Percentiles rank a stretch among this genome's conserved stretches.
These are phyloP conservation scores for Montipora capitata DNA, from an alignment of 92 coral and sea anemone genomes.

Conservation along the genomic window DNA sequence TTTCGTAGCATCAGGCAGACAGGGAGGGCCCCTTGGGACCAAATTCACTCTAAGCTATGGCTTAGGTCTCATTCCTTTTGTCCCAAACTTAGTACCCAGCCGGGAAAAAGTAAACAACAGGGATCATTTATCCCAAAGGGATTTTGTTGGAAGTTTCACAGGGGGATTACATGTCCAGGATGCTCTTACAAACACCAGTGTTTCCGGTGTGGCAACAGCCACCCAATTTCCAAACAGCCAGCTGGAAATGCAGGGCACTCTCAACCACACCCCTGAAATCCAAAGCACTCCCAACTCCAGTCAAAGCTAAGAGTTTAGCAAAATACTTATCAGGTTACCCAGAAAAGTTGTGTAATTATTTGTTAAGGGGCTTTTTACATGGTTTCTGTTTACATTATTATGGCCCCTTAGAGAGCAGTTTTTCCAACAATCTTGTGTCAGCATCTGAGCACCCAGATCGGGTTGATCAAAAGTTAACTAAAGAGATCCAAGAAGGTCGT, in stretches of 20 bases:
- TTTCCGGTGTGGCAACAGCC: slow-evolving; percentile 18
- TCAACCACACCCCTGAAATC: not conserved
- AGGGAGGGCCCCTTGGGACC: slow-evolving; percentile 36
- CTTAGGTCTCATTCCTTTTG: slow-evolving; percentile 45
- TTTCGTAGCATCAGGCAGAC: slow-evolving; percentile 36
- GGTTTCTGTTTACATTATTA: slow-evolving; percentile 53
- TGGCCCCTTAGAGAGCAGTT: slow-evolving; percentile 20
- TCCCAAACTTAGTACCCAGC: not conserved
- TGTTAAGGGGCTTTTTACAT: slow-evolving; percentile 47
- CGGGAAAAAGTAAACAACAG: slow-evolving; percentile 8
- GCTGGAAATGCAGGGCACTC: not conserved
- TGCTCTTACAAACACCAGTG: slow-evolving; percentile 41
- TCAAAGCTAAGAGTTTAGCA: slow-evolving; percentile 24
- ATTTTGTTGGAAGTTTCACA: slow-evolving; percentile 20
- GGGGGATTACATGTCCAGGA: slow-evolving; percentile 19
- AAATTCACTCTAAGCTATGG: slow-evolving; percentile 48
- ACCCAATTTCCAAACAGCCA: slow-evolving; percentile 11
- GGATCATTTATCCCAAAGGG: slow-evolving; percentile 3
- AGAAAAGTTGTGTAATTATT: not conserved
- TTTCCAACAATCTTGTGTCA: slow-evolving; percentile 48
- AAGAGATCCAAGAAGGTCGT: slow-evolving; percentile 52
- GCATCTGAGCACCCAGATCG: slow-evolving; percentile 51
- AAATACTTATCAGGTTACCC: slow-evolving; percentile 19
- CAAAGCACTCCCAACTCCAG: slow-evolving; percentile 48
- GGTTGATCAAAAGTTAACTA: slow-evolving; percentile 48